phyloP scores from a whole-genome alignment of 30 jellyfish, hydroid and myxozoan species.

The Hydractinia symbiolongicarpus region DNA sequence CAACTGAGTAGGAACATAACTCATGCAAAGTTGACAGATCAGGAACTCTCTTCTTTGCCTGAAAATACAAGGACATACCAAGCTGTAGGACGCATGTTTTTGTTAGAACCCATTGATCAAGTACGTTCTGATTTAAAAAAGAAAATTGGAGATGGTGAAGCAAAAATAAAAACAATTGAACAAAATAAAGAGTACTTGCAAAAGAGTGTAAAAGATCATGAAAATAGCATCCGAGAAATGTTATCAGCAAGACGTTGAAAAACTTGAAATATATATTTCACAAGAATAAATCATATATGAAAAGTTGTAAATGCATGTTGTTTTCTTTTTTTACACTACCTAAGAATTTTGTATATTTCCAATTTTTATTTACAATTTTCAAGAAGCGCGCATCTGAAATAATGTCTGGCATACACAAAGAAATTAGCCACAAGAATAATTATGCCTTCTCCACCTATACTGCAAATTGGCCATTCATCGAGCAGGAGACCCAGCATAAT shows the following conservation, averaged over 20 bases:
- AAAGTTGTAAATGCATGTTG: too few species aligned
- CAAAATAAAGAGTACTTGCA: constrained; percentile 74
- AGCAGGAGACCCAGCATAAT: too few species aligned
- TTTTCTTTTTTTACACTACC: too few species aligned
- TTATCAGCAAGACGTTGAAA: constrained; percentile 25
- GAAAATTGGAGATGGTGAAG: constrained; percentile 63
- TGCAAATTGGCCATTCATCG: too few species aligned
- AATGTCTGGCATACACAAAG: too few species aligned
- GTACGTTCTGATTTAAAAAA: constrained; percentile 37
- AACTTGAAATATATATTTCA: not conserved
- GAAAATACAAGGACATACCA: constrained; percentile 56
- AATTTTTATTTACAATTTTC: too few species aligned
- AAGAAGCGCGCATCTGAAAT: too few species aligned
- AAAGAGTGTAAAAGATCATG: constrained; percentile 95
- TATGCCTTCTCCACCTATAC: too few species aligned
- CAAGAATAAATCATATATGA: too few species aligned
- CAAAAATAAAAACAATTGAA: constrained; percentile 79
- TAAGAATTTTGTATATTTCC: too few species aligned
- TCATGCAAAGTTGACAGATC: constrained; percentile 85
- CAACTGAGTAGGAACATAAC: constrained; percentile 63
- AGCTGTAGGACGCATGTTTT: constrained; percentile 92
- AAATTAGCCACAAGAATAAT: too few species aligned
- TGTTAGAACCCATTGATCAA: constrained; percentile 60
- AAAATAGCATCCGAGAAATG: constrained; percentile 97
- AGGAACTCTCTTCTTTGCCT: constrained; percentile 60